phyloP scores from a whole-genome alignment of 2,113 vertebrate genomes.

The Mesocricetus auratus region DNA sequence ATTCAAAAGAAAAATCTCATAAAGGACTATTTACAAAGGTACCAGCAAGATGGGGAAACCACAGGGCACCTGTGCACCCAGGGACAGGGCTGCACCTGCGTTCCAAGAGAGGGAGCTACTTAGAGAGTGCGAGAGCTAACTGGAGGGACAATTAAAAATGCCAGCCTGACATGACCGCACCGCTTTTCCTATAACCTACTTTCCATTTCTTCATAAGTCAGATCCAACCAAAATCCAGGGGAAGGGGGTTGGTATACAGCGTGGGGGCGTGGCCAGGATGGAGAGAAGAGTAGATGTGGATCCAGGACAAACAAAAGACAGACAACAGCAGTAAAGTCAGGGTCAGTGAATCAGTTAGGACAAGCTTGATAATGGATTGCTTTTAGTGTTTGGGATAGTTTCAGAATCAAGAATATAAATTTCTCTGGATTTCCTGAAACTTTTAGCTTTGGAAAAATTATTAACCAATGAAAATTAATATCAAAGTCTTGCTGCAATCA shows the following conservation, averaged over 20 bases:
- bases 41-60: neutral
- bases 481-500: neutral
- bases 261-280: too few relatives aligned
- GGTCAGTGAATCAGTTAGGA: neutral
- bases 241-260: neutral
- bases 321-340: neutral
- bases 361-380: neutral
- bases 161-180: too few relatives aligned
- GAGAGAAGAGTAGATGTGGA: neutral
- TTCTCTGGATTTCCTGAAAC: neutral
- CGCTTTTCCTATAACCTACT: neutral
- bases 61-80: neutral
- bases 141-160: neutral
- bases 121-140: neutral
- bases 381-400: neutral
- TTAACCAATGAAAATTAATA: neutral
- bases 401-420: neutral
- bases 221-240: neutral
- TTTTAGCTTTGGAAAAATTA: neutral
- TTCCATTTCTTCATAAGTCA: neutral
- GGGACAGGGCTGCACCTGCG: neutral
- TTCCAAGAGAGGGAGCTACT: too few relatives aligned
- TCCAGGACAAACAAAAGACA: neutral
- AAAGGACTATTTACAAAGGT: neutral
- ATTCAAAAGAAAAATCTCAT: neutral